Percentiles rank a stretch among this genome's conserved stretches.
Evolutionary conservation across 2,888 invertebrate species (phyloP).

Genomic region (Dastarcus helophoroides): DNA sequence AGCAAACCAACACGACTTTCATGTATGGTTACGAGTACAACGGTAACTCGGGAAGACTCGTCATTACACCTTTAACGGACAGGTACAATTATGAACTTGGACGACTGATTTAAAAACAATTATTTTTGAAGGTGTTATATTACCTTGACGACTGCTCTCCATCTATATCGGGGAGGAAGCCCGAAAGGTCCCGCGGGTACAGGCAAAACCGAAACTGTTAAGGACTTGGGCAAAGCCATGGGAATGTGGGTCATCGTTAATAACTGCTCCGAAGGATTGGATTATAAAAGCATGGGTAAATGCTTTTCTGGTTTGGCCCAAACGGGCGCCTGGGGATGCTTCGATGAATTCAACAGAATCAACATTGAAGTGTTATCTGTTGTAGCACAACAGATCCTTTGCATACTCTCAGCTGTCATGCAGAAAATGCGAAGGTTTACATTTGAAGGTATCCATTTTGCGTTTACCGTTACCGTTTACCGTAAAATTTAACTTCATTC

Average conservation of each 20-base stretch:
- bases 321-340: slow-evolving; percentile 88
- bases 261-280: slow-evolving; percentile 86
- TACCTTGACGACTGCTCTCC: slow-evolving; percentile 79
- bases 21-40: slow-evolving; percentile 83
- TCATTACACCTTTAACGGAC: slow-evolving; percentile 84
- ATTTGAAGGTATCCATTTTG: slow-evolving; percentile 55
- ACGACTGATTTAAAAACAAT: background rate
- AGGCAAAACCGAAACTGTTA: slow-evolving; percentile 87
- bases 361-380: slow-evolving; percentile 86
- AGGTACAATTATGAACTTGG: slow-evolving; percentile 38
- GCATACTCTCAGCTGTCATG: slow-evolving; percentile 56
- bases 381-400: slow-evolving; percentile 82
- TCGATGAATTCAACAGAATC: slow-evolving; percentile 87
- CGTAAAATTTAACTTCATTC: background rate
- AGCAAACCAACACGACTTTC: slow-evolving; percentile 73
- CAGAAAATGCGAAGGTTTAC: slow-evolving; percentile 53
- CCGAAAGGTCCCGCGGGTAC: slow-evolving; percentile 88
- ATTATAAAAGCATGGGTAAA: slow-evolving; percentile 84
- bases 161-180: slow-evolving; percentile 80
- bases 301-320: slow-evolving; percentile 74
- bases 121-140: slow-evolving; percentile 91
- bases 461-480: no score
- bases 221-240: slow-evolving; percentile 79
- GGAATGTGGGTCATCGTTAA: slow-evolving; percentile 87
- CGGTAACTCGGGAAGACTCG: slow-evolving; percentile 80